These are phyloP conservation scores for Plotosus lineatus DNA, from an alignment of 2,113 vertebrate genomes.

Conservation along the genomic window DNA sequence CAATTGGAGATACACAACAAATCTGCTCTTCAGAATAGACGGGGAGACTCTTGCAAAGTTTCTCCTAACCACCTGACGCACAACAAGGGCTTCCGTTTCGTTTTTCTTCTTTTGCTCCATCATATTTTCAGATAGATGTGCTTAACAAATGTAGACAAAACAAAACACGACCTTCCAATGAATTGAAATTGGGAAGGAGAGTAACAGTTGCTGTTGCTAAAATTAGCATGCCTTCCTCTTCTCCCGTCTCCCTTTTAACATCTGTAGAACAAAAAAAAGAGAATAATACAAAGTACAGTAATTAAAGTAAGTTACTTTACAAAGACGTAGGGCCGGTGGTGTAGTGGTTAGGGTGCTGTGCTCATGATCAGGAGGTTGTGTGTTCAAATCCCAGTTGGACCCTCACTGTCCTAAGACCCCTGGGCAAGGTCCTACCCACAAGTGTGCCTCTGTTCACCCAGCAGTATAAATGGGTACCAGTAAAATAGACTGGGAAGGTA, in stretches of 20 bases:
- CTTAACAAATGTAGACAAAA: constrained; percentile 23
- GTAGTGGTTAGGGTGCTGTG: no score
- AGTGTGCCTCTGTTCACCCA: no score
- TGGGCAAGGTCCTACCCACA: no score
- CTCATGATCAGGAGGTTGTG: no score
- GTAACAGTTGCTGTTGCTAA: neutral
- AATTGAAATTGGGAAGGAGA: neutral
- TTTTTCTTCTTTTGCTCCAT: constrained; percentile 5
- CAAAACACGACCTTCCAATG: constrained; percentile 12
- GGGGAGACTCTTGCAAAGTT: neutral
- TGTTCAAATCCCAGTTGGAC: no score
- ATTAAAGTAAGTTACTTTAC: constrained; percentile 1
- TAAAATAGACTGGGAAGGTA: no score
- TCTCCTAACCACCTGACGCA: neutral
- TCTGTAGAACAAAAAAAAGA: neutral
- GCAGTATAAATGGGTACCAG: no score
- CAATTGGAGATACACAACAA: neutral
- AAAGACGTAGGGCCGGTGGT: no score
- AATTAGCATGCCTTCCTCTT: neutral
- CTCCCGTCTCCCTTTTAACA: neutral
- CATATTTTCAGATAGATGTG: constrained; percentile 28
- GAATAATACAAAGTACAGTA: neutral
- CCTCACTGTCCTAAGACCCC: no score
- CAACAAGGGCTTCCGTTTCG: constrained; percentile 12
- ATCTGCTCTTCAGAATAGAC: neutral